A percentile compares a stretch with the other conserved stretches of the same genome.
Conservation (phyloP, 1,140 invertebrate genomes). For the Drosophila arawakana region DNA sequence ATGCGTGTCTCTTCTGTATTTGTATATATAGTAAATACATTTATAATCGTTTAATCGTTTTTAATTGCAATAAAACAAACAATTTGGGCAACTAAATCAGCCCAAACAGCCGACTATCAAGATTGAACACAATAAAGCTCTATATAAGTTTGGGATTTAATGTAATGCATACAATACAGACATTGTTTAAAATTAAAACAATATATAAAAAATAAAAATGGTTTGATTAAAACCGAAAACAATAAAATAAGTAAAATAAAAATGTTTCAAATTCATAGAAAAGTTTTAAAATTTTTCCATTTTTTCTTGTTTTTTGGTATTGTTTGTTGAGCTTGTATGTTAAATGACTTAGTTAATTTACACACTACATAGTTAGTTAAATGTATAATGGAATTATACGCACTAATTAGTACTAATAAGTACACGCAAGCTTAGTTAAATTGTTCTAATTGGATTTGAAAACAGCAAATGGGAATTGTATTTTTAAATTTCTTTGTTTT, state of each 20-base stretch:
- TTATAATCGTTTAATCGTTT: constrained; percentile 10
- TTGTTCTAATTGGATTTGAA: constrained; percentile 40
- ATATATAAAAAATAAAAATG: not conserved
- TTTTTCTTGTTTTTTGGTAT: no score
- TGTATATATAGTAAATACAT: constrained; percentile 27
- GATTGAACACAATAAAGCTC: constrained; percentile 80
- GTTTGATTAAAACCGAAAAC: not conserved
- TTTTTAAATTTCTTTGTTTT: not conserved
- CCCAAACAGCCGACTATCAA: constrained; percentile 33
- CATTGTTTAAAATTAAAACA: no score
- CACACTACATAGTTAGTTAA: constrained; percentile 9
- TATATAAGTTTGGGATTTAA: constrained; percentile 54
- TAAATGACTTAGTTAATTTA: not conserved
- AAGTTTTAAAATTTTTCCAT: no score
- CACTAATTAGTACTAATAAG: constrained; percentile 29
- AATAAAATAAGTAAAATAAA: not conserved
- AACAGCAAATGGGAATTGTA: not conserved
- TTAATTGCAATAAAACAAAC: constrained; percentile 42
- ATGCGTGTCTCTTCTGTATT: not conserved
- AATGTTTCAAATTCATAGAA: no score
- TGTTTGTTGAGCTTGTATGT: constrained; percentile 23
- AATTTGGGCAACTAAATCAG: constrained; percentile 3
- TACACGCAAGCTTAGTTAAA: constrained; percentile 33
- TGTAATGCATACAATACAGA: constrained; percentile 26
- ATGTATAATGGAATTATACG: constrained; percentile 53